Percentiles rank a stretch among this genome's conserved stretches.
Evolutionary conservation across 2,888 invertebrate genomes (phyloP).

Genomic region (Limnephilus rhombicus): DNA sequence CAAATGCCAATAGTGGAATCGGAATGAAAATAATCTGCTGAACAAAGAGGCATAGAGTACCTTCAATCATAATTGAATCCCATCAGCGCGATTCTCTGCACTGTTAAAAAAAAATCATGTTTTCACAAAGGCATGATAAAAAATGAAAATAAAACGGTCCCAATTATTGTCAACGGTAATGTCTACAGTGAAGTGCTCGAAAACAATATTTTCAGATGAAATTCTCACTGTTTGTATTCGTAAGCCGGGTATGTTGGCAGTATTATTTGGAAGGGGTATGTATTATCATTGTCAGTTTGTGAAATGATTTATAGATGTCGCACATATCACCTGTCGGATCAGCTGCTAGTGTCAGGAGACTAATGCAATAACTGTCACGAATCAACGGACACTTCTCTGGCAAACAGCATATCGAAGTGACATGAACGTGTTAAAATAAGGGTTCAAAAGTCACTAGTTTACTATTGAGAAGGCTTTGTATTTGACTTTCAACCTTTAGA

Average conservation of each 20-base stretch:
- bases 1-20: neutral
- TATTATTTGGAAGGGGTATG: too few species aligned
- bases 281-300: neutral
- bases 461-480: neutral
- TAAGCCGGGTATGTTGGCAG: neutral
- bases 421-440: neutral
- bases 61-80: neutral
- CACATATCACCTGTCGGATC: constrained; percentile 35
- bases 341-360: constrained; percentile 14
- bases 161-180: neutral
- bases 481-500: neutral
- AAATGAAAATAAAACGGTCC: neutral
- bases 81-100: neutral
- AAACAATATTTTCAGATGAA: neutral
- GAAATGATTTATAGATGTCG: constrained; percentile 21
- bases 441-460: neutral
- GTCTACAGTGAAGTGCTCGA: neutral
- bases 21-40: neutral
- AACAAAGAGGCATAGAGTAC: neutral
- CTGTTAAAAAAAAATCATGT: neutral
- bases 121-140: neutral
- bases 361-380: constrained; percentile 42
- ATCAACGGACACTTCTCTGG: neutral
- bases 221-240: neutral
- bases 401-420: constrained; percentile 1